phyloP scores from a whole-genome alignment of 2,888 invertebrate species.

The Selenia dentaria region DNA sequence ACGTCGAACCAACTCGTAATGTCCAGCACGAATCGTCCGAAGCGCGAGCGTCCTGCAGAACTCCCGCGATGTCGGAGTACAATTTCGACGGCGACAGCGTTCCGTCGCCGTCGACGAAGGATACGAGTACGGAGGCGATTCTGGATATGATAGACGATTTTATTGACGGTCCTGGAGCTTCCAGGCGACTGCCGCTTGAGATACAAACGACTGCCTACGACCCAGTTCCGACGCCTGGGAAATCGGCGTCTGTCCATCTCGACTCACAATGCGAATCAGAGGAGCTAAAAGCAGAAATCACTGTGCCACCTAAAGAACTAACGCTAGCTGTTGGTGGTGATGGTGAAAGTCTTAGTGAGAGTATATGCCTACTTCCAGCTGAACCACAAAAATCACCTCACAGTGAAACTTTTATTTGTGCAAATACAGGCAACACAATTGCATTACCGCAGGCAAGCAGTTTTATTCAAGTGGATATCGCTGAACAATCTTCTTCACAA shows the following conservation, averaged over 20 bases:
- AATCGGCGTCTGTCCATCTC: slow-evolving; percentile 1
- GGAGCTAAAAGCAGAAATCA: slow-evolving; percentile 18
- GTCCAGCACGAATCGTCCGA: slow-evolving; percentile 62
- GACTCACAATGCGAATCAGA: slow-evolving; percentile 9
- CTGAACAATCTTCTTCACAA: too few relatives aligned
- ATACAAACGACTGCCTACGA: slow-evolving; percentile 15
- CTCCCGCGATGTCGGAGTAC: slow-evolving; percentile 74
- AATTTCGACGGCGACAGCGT: slow-evolving; percentile 77
- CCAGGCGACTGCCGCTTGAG: slow-evolving; percentile 59
- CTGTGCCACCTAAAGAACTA: slow-evolving; percentile 31
- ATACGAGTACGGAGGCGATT: slow-evolving; percentile 80
- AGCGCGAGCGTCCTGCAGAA: slow-evolving; percentile 60
- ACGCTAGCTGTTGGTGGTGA: slow-evolving; percentile 45
- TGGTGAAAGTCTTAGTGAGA: slow-evolving; percentile 35
- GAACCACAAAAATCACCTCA: slow-evolving; percentile 34
- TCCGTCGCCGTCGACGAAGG: slow-evolving; percentile 75
- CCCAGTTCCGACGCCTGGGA: not conserved
- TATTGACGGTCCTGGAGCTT: slow-evolving; percentile 75
- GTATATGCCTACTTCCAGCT: slow-evolving; percentile 29
- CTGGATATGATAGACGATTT: slow-evolving; percentile 82
- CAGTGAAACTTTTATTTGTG: slow-evolving; percentile 29
- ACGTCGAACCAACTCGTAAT: slow-evolving; percentile 71
- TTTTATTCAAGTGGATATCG: too few relatives aligned
- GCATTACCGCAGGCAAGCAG: too few relatives aligned
- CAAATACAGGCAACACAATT: slow-evolving; percentile 43